These are phyloP conservation scores for Tricholaema leucomelas DNA, from an alignment of 2,113 vertebrate genomes.

Conservation along the genomic window DNA sequence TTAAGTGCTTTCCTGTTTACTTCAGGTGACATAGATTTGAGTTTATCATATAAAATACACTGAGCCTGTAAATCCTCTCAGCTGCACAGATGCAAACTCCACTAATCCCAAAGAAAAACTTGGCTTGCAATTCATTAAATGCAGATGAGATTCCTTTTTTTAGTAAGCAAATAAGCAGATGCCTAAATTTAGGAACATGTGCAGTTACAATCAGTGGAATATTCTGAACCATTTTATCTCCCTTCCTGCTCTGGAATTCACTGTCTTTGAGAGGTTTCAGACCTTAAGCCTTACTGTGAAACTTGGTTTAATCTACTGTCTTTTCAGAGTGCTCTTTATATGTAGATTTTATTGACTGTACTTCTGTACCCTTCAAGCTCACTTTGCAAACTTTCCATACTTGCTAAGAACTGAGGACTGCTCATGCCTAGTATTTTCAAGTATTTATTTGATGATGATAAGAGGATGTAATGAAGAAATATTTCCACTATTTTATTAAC, in stretches of 20 bases:
- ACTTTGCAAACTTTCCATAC: neutral
- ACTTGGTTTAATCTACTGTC: neutral
- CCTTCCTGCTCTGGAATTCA: neutral
- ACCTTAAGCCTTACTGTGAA: neutral
- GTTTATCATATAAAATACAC: neutral
- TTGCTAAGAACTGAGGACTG: neutral
- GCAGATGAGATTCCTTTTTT: constrained; percentile 34
- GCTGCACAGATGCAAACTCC: neutral
- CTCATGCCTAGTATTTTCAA: neutral
- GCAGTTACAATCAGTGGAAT: neutral
- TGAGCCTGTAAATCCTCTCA: constrained; percentile 5
- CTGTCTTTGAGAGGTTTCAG: neutral
- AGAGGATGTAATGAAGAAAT: neutral
- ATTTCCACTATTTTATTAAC: neutral
- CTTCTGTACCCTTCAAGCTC: neutral
- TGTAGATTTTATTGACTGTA: neutral
- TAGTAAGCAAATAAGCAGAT: constrained; percentile 14
- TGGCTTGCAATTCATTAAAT: constrained; percentile 26
- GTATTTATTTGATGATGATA: neutral
- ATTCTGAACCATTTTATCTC: neutral
- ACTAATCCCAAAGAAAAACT: neutral
- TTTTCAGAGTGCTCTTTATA: neutral
- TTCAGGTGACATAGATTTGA: neutral
- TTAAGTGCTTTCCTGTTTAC: neutral
- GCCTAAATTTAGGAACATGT: constrained; percentile 37